Evolutionary conservation across 1,140 invertebrate species (phyloP).

Genomic region (Helicoverpa zea): DNA sequence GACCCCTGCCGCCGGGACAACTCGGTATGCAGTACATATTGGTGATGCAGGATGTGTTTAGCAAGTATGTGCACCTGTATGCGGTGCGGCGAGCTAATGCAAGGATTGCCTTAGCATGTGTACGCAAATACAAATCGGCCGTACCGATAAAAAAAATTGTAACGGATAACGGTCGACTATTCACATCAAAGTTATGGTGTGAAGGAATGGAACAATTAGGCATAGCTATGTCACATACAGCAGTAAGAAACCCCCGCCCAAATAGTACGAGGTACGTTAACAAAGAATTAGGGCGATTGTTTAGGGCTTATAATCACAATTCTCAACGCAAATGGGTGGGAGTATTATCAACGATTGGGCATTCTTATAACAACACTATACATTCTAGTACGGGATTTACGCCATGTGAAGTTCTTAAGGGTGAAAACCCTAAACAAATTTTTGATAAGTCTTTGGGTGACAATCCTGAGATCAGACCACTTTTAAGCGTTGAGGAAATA

Average conservation of each 20-base stretch:
- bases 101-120: conserved; percentile 47
- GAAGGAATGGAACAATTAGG: conserved; percentile 14
- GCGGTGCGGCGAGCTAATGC: conserved; percentile 62
- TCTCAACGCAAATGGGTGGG: conserved; percentile 57
- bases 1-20: conserved; percentile 59
- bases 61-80: conserved; percentile 69
- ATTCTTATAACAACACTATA: conserved; percentile 69
- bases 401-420: conserved; percentile 64
- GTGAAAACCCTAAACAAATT: not conserved
- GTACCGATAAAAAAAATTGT: conserved; percentile 50
- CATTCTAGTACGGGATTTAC: conserved; percentile 69
- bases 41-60: conserved; percentile 67
- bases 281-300: conserved; percentile 63
- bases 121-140: conserved; percentile 46
- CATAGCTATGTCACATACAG: conserved; percentile 58
- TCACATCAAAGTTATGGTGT: conserved; percentile 47
- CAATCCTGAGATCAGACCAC: conserved; percentile 59
- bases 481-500: conserved; percentile 43
- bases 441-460: not conserved
- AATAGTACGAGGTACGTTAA: conserved; percentile 66
- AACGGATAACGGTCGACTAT: conserved; percentile 58
- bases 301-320: conserved; percentile 60
- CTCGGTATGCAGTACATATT: conserved; percentile 62
- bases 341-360: conserved; percentile 56
- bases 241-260: conserved; percentile 63